Percentiles rank a stretch among this genome's conserved stretches.
These are phyloP conservation scores for Caradrina clavipalpis DNA, from an alignment of 2,888 invertebrate species.

Conservation along the genomic window DNA sequence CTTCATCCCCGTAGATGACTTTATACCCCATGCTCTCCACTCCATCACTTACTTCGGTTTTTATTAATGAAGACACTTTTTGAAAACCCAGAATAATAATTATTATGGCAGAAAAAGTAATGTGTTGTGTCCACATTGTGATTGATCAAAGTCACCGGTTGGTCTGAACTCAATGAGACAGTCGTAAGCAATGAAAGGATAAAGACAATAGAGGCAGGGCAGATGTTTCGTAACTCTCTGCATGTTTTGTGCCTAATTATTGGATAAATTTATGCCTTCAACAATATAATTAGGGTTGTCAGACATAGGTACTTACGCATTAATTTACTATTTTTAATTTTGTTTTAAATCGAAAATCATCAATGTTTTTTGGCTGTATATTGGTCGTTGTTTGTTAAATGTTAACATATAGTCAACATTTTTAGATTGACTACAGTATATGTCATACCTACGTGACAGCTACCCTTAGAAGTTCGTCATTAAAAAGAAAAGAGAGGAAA, in stretches of 20 bases:
- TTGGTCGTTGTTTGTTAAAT: too few relatives aligned
- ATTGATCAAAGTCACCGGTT: constrained; percentile 56
- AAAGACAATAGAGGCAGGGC: constrained; percentile 55
- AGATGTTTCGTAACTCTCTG: constrained; percentile 73
- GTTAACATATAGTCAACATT: too few relatives aligned
- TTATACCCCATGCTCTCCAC: constrained; percentile 76
- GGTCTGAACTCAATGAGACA: constrained; percentile 58
- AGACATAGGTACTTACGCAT: constrained; percentile 47
- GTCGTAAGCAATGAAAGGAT: constrained; percentile 52
- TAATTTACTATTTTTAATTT: neutral
- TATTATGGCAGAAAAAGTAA: constrained; percentile 56
- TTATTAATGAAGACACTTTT: constrained; percentile 69
- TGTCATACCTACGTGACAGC: too few relatives aligned
- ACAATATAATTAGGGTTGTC: constrained; percentile 75
- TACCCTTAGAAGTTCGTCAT: too few relatives aligned
- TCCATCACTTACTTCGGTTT: constrained; percentile 74
- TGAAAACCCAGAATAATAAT: constrained; percentile 60
- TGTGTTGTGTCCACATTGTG: constrained; percentile 71
- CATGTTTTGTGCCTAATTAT: constrained; percentile 77
- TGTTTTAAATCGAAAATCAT: too few relatives aligned
- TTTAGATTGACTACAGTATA: too few relatives aligned
- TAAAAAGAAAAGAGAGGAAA: too few relatives aligned
- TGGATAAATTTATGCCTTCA: constrained; percentile 70
- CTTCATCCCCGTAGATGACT: constrained; percentile 82
- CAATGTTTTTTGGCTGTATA: too few relatives aligned